A percentile compares a stretch with the other conserved stretches of the same genome.
Conservation (phyloP, 2,888 invertebrate species). For the Tetragonisca angustula region DNA sequence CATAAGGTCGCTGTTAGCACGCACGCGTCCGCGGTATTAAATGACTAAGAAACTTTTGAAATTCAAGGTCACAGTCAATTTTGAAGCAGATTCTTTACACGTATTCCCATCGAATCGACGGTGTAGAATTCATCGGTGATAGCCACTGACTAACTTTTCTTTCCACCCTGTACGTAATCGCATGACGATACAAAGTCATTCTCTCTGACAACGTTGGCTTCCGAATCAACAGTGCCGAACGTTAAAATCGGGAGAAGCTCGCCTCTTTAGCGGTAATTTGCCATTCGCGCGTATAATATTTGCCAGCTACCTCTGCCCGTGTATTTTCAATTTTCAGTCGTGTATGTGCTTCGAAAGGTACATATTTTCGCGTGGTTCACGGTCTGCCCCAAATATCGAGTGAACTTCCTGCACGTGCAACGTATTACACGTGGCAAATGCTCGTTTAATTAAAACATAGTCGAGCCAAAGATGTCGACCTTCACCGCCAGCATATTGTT, state of each 20-base stretch:
- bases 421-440: background rate
- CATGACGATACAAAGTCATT: background rate
- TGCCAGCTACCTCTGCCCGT: background rate
- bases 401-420: background rate
- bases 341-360: background rate
- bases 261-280: too few species aligned
- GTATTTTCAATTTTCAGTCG: background rate
- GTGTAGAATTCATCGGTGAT: too few species aligned
- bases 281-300: background rate
- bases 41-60: too few species aligned
- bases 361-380: background rate
- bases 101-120: too few species aligned
- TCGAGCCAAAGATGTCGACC: background rate
- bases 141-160: too few species aligned
- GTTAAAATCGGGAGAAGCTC: background rate
- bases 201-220: background rate
- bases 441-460: constrained; percentile 23
- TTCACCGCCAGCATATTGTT: too few species aligned
- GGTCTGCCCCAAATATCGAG: background rate
- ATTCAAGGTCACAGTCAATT: too few species aligned
- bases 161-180: background rate
- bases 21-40: too few species aligned
- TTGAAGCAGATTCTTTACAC: too few species aligned
- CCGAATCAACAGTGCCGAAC: background rate
- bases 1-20: too few species aligned